Conservation (phyloP, 2,113 vertebrate species). For the Pycnonotus jocosus region DNA sequence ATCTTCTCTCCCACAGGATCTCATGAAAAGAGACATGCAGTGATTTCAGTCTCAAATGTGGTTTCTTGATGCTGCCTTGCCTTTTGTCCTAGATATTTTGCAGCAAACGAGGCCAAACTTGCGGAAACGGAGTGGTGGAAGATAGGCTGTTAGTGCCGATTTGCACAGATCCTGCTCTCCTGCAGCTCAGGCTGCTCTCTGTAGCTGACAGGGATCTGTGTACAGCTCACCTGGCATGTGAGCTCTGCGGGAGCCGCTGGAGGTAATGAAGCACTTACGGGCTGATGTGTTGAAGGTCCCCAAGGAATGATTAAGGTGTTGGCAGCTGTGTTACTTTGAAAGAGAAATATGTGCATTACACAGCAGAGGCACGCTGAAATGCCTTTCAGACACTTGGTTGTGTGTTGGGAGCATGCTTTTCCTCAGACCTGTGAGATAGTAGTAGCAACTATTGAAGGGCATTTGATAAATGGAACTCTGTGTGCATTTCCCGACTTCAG, state of each 20-base stretch:
- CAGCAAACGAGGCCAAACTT: background rate
- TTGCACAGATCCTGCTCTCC: background rate
- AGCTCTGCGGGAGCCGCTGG: background rate
- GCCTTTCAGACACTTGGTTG: background rate
- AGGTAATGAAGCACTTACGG: conserved; percentile 31
- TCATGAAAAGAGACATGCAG: background rate
- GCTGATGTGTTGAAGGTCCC: background rate
- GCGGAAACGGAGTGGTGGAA: background rate
- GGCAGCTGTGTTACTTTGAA: conserved; percentile 15
- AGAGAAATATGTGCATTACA: background rate
- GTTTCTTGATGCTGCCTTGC: background rate
- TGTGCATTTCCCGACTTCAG: background rate
- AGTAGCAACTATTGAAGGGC: background rate
- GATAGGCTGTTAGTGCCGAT: background rate
- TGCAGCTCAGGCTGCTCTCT: background rate
- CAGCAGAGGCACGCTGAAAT: background rate
- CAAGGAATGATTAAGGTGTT: conserved; percentile 5
- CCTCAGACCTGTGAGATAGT: background rate
- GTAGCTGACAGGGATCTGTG: background rate
- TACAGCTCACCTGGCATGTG: background rate
- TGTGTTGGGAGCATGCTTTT: background rate
- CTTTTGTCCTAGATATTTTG: conserved; percentile 44
- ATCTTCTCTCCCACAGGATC: background rate
- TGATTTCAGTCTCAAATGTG: conserved; percentile 6
- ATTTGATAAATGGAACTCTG: background rate